phyloP scores from a whole-genome alignment of 2,888 invertebrate genomes.

The Creontiades dilutus region DNA sequence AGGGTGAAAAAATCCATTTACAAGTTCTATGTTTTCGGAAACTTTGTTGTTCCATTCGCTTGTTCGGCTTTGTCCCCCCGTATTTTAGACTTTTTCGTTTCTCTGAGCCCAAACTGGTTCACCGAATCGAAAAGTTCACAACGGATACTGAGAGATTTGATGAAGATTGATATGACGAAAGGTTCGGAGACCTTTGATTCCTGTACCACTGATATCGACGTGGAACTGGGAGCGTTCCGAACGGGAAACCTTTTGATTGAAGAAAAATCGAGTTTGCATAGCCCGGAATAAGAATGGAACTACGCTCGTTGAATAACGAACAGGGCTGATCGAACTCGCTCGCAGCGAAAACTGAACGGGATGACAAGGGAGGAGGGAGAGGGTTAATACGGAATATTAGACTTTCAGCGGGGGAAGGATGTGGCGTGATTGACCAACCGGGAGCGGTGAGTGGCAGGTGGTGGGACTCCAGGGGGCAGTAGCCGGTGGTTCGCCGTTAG shows the following conservation, averaged over 20 bases:
- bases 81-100: too few species aligned
- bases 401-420: neutral
- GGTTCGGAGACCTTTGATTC: too few species aligned
- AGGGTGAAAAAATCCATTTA: too few species aligned
- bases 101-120: too few species aligned
- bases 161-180: too few species aligned
- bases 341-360: neutral
- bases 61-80: too few species aligned
- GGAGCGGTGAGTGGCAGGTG: slow-evolving; percentile 21
- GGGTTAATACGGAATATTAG: neutral
- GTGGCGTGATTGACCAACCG: slow-evolving; percentile 26
- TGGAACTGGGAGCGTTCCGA: neutral
- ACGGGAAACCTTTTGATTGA: neutral
- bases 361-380: neutral
- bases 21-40: too few species aligned
- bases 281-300: neutral
- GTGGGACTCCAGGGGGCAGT: neutral
- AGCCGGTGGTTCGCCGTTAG: neutral
- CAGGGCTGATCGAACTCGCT: neutral
- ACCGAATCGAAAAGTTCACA: too few species aligned
- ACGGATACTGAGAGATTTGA: too few species aligned
- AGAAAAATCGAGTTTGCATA: neutral
- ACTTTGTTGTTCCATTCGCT: too few species aligned
- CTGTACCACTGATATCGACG: neutral
- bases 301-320: neutral